Percentiles rank a stretch among this genome's conserved stretches.
phyloP scores from a whole-genome alignment of 1,140 invertebrate genomes.

The Atta colombica region DNA sequence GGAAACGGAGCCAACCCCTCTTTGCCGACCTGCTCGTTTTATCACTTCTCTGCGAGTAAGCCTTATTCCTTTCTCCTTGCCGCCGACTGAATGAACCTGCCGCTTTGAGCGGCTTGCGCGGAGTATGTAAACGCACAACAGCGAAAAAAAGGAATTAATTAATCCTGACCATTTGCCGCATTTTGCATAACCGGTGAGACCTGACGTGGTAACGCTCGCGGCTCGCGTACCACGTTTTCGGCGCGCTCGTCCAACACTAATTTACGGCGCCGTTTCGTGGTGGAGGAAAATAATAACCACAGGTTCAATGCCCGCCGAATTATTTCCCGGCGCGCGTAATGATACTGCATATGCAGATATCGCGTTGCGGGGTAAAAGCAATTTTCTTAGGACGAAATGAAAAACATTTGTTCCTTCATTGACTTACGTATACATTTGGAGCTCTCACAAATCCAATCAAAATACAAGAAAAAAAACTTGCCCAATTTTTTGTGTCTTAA shows the following conservation, averaged over 20 bases:
- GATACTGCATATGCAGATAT: background rate
- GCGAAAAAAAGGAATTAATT: slow-evolving; percentile 49
- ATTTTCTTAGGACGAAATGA: background rate
- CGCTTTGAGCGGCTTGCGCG: background rate
- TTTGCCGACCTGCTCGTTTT: slow-evolving; percentile 38
- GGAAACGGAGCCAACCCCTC: slow-evolving; percentile 30
- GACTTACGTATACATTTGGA: background rate
- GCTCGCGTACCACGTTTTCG: slow-evolving; percentile 15
- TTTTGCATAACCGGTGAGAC: slow-evolving; percentile 56
- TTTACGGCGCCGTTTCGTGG: slow-evolving; percentile 24
- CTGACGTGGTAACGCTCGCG: slow-evolving; percentile 14
- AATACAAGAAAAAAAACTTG: background rate
- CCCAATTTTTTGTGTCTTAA: background rate
- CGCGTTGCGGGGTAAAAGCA: background rate
- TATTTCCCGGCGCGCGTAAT: slow-evolving; percentile 25
- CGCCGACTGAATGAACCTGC: background rate
- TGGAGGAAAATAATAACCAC: slow-evolving; percentile 28
- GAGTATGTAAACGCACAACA: background rate
- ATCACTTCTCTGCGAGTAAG: slow-evolving; percentile 24
- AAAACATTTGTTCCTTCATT: background rate
- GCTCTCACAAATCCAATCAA: background rate
- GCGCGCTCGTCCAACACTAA: slow-evolving; percentile 10
- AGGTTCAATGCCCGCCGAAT: slow-evolving; percentile 28
- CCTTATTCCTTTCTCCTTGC: slow-evolving; percentile 31
- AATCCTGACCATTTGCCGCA: slow-evolving; percentile 47